Percentiles rank a stretch among this genome's conserved stretches.
Evolutionary conservation across 2,797 vertebrate species (phyloP).

Genomic region (Scarus forsteni): DNA sequence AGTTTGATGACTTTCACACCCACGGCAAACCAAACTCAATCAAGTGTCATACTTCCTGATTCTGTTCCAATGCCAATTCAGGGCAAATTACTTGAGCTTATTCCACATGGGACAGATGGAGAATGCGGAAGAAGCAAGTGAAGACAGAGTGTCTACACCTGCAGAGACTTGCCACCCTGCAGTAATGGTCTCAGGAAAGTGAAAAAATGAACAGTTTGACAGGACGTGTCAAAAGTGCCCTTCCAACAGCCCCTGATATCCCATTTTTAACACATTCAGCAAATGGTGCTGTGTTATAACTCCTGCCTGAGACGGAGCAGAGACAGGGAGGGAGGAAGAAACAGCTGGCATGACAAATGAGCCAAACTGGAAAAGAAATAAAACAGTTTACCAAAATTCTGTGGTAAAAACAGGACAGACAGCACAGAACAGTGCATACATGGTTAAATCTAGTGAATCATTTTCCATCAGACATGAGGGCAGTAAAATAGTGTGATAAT

Average conservation of each 20-base stretch:
- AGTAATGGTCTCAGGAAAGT: conserved; percentile 65
- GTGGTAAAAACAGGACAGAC: conserved; percentile 30
- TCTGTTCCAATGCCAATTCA: conserved; percentile 32
- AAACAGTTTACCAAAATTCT: conserved; percentile 63
- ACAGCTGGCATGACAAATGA: conserved; percentile 46
- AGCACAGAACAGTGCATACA: neutral
- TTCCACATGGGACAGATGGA: conserved; percentile 43
- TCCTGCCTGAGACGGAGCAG: conserved; percentile 28
- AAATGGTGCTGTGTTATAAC: conserved; percentile 59
- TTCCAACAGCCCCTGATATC: conserved; percentile 57
- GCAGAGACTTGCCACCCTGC: conserved; percentile 61
- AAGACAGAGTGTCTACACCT: conserved; percentile 71
- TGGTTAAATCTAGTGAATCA: neutral
- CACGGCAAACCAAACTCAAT: no score
- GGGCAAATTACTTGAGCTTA: conserved; percentile 45
- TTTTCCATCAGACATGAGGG: conserved; percentile 36
- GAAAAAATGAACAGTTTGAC: conserved; percentile 73
- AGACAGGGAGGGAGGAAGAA: conserved; percentile 26
- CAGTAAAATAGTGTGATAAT: conserved; percentile 45
- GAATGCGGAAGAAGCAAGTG: conserved; percentile 57
- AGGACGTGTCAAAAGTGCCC: conserved; percentile 71
- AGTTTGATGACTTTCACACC: no score
- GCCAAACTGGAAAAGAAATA: conserved; percentile 38
- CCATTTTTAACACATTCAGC: conserved; percentile 70
- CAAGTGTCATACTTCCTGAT: conserved; percentile 26